phyloP scores from a whole-genome alignment of 2,888 invertebrate species.

The Xestia xanthographa region DNA sequence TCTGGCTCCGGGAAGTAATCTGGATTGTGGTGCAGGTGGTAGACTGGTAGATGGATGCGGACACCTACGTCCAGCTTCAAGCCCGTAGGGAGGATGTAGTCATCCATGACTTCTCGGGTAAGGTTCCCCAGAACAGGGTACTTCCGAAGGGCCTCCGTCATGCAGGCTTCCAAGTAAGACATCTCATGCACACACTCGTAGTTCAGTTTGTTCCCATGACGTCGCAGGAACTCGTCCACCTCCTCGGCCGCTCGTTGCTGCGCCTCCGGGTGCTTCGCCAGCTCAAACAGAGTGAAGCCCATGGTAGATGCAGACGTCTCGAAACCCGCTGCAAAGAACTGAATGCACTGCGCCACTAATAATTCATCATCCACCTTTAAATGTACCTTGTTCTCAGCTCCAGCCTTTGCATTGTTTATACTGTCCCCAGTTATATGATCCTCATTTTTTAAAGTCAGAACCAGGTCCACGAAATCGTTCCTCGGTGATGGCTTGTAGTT shows the following conservation, averaged over 20 bases:
- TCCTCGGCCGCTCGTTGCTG: conserved; percentile 72
- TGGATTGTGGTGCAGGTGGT: conserved; percentile 70
- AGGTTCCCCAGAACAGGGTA: conserved; percentile 76
- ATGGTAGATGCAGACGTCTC: conserved; percentile 78
- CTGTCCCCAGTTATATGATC: conserved; percentile 72
- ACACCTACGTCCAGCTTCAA: conserved; percentile 60
- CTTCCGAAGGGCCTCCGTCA: conserved; percentile 76
- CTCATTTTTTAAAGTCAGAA: conserved; percentile 73
- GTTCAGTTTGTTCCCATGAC: conserved; percentile 63
- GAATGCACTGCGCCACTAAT: conserved; percentile 86
- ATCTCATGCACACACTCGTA: conserved; percentile 77
- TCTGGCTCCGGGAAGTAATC: conserved; percentile 74
- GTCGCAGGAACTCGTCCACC: conserved; percentile 73
- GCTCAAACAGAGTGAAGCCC: conserved; percentile 73
- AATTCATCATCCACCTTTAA: conserved; percentile 80
- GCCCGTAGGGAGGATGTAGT: conserved; percentile 57
- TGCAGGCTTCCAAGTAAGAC: conserved; percentile 76
- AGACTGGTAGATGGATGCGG: conserved; percentile 73
- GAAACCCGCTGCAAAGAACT: conserved; percentile 84
- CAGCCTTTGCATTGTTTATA: conserved; percentile 67
- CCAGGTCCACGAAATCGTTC: conserved; percentile 78
- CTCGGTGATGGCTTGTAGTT: conserved; percentile 67
- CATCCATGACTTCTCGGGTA: conserved; percentile 74
- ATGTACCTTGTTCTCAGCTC: conserved; percentile 61
- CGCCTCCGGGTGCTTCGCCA: conserved; percentile 72